A percentile compares a stretch with the other conserved stretches of the same genome.
phyloP scores from a whole-genome alignment of 2,113 vertebrate genomes.

The Sinocyclocheilus anophthalmus region DNA sequence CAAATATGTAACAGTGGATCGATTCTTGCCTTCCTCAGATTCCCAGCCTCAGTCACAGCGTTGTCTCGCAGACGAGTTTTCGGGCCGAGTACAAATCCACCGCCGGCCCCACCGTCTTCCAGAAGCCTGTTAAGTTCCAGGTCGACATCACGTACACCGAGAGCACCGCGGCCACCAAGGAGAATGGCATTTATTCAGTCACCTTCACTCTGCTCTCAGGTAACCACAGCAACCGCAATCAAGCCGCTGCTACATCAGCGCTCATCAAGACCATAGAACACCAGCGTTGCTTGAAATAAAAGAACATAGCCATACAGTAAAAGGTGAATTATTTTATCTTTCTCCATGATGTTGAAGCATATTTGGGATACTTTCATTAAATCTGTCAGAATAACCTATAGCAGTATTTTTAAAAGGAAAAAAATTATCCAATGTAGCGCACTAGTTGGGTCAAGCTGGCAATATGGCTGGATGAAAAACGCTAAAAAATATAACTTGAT shows the following conservation, averaged over 20 bases:
- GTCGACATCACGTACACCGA: conserved; percentile 99
- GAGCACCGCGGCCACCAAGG: conserved; percentile 90
- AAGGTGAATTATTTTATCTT: not conserved
- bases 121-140: conserved; percentile 99
- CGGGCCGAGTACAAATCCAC: conserved; percentile 98
- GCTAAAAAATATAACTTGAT: not conserved
- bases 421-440: not conserved
- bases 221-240: conserved; percentile 65
- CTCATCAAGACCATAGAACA: not conserved
- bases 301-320: not conserved
- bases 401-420: not conserved
- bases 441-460: not conserved
- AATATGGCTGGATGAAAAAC: not conserved
- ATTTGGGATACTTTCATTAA: not conserved
- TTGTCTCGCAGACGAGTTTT: conserved; percentile 98
- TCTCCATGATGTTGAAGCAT: not conserved
- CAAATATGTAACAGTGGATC: not conserved
- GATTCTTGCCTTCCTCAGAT: conserved; percentile 76
- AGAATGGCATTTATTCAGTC: conserved; percentile 97
- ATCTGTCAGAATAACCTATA: not conserved
- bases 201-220: conserved; percentile 98
- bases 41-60: conserved; percentile 98
- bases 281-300: not conserved
- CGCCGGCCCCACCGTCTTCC: conserved; percentile 96
- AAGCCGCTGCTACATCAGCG: not conserved